A percentile compares a stretch with the other conserved stretches of the same genome.
Evolutionary conservation across 2,113 vertebrate genomes (phyloP).

Genomic region (Myrmecophaga tridactyla): DNA sequence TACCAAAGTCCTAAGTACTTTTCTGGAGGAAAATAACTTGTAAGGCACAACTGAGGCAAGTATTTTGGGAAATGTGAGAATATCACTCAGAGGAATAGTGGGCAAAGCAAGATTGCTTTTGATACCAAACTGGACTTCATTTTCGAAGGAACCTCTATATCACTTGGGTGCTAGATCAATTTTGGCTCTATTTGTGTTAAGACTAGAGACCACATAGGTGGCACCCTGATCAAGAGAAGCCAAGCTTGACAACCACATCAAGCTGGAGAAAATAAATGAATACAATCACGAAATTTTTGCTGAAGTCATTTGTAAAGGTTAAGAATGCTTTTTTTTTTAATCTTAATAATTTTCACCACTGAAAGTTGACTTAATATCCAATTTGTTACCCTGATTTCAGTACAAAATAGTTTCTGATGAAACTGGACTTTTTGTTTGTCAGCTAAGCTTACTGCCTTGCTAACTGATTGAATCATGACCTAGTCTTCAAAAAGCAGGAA

Average conservation of each 20-base stretch:
- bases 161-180: not conserved
- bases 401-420: not conserved
- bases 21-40: conserved; percentile 36
- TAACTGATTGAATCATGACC: not conserved
- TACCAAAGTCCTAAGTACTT: not conserved
- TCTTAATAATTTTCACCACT: not conserved
- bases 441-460: not conserved
- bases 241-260: not conserved
- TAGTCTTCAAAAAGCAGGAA: not conserved
- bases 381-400: conserved; percentile 9
- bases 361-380: not conserved
- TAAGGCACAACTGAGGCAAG: not conserved
- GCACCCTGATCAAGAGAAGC: not conserved
- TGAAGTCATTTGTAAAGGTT: not conserved
- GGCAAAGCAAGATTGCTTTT: not conserved
- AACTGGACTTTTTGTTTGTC: not conserved
- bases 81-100: not conserved
- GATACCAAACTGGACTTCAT: not conserved
- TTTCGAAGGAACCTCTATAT: not conserved
- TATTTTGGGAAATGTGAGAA: conserved; percentile 8
- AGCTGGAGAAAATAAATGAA: not conserved
- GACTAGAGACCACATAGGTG: not conserved
- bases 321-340: not conserved
- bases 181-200: not conserved
- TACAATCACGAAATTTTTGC: not conserved